These are phyloP conservation scores for Pholis gunnellus DNA, from an alignment of 2,113 vertebrate species.

Conservation along the genomic window DNA sequence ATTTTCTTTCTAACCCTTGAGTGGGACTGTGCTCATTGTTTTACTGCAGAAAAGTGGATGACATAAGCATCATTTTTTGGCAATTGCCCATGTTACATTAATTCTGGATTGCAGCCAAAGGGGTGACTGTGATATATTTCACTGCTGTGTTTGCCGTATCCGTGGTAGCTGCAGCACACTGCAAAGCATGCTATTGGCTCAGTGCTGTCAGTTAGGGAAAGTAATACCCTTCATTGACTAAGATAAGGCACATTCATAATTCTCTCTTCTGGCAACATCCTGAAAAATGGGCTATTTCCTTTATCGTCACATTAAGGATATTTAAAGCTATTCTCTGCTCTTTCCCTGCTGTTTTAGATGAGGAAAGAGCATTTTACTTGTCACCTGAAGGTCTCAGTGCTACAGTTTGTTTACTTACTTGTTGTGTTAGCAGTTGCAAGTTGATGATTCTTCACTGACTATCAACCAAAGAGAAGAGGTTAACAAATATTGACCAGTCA, in stretches of 20 bases:
- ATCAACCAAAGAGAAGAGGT: conserved; percentile 46
- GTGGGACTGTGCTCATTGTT: conserved; percentile 36
- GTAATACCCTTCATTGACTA: conserved; percentile 35
- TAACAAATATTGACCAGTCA: conserved; percentile 62
- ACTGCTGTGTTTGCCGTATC: conserved; percentile 74
- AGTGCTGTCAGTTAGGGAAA: conserved; percentile 37
- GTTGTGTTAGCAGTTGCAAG: conserved; percentile 21
- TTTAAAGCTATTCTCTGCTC: conserved; percentile 14
- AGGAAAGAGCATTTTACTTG: conserved; percentile 1
- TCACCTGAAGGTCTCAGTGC: background rate
- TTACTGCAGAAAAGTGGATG: conserved; percentile 69
- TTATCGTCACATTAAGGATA: conserved; percentile 14
- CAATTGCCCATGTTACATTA: conserved; percentile 71
- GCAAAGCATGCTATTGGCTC: conserved; percentile 54
- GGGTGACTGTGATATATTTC: conserved; percentile 69
- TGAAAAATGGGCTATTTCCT: conserved; percentile 19
- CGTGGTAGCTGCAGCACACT: conserved; percentile 55
- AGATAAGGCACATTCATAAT: conserved; percentile 58
- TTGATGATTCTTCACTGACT: conserved; percentile 51
- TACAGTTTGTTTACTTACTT: conserved; percentile 3
- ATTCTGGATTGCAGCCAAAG: conserved; percentile 69
- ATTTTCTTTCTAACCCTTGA: conserved; percentile 6
- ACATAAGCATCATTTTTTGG: conserved; percentile 72
- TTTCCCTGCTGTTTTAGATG: background rate
- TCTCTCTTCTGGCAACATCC: conserved; percentile 35